Base-by-base conservation (phyloP, 2,797 vertebrate species). In the Dallia pectoralis region DNA sequence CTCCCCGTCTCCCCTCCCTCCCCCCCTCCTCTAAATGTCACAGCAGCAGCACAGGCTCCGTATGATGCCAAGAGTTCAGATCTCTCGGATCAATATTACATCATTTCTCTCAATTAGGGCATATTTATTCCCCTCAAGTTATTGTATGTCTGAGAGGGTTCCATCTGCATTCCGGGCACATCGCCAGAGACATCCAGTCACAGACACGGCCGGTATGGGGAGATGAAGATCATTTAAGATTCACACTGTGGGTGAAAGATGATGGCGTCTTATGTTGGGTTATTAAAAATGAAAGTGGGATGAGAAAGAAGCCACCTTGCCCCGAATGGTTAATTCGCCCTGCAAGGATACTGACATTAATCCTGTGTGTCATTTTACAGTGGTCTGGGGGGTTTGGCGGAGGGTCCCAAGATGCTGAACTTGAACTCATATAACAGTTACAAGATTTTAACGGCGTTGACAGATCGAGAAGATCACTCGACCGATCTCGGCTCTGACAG, bases 81-180 rank as follows among this genome's bases (percentile, higher is more conserved):
- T 80, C 82, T 80, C 30, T 22, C 74, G 82, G 79, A 81, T 82
- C 87, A 87, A 87, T 90, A 91, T 88, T 87, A 87, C 86, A 90
- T 88, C 75, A 89, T 86, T 88, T 93, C 89, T 89, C 85, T 85
- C 89, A 89, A 89, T 87, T 90, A 86, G 87, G 77, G 77, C 83
- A 84, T 89, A 90, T 90, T 93, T 91, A 89, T 89, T 84, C 81
- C 86, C 67, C 84, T 86, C 79, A 86, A 83, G 71, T 89, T 82
- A 82, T 89, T 90, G 87, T 86, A 85, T 83, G 77, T 84, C 74
- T 73, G 82, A 63, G 80, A 87, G 85, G 82, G 87, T 87, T 84
- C 80, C 83, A 88, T 91, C 85, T 90, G 81, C 84, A 86, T 91
- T 89, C 84, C 80, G 82, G 81, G 76, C 82, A 71, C 78, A 78